Conservation (phyloP, 1,140 invertebrate species). For the Drosophila cardini region DNA sequence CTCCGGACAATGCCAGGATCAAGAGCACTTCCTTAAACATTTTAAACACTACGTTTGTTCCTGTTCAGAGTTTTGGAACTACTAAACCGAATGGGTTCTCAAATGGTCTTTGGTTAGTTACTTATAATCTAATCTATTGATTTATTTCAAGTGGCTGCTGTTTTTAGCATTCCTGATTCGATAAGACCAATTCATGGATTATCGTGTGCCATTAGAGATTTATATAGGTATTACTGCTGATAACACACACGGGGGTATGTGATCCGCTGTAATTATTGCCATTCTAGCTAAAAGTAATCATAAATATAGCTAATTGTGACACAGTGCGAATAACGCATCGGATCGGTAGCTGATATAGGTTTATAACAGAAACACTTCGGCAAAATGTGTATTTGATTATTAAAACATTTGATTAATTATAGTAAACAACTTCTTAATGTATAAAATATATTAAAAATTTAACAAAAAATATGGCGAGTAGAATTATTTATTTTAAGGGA, state of each 20-base stretch:
- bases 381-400: too few relatives aligned
- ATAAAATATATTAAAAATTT: too few relatives aligned
- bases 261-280: background rate
- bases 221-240: slow-evolving; percentile 4
- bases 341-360: background rate
- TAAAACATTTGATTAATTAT: too few relatives aligned
- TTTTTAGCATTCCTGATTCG: background rate
- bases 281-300: background rate
- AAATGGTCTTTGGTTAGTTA: background rate
- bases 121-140: slow-evolving; percentile 62
- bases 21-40: slow-evolving; percentile 40
- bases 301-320: slow-evolving; percentile 15
- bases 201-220: slow-evolving; percentile 11
- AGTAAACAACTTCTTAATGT: too few relatives aligned
- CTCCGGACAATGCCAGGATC: slow-evolving; percentile 35
- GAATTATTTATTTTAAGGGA: too few relatives aligned
- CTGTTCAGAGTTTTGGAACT: background rate
- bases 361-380: too few relatives aligned
- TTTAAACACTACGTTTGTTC: slow-evolving; percentile 9
- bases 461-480: too few relatives aligned
- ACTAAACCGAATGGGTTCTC: slow-evolving; percentile 28
- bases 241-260: slow-evolving; percentile 6
- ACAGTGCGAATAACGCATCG: background rate
- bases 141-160: slow-evolving; percentile 16
- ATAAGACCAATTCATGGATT: slow-evolving; percentile 10